Evolutionary conservation across 2,797 vertebrate genomes (phyloP).

Genomic region (Cichlasoma orientale): DNA sequence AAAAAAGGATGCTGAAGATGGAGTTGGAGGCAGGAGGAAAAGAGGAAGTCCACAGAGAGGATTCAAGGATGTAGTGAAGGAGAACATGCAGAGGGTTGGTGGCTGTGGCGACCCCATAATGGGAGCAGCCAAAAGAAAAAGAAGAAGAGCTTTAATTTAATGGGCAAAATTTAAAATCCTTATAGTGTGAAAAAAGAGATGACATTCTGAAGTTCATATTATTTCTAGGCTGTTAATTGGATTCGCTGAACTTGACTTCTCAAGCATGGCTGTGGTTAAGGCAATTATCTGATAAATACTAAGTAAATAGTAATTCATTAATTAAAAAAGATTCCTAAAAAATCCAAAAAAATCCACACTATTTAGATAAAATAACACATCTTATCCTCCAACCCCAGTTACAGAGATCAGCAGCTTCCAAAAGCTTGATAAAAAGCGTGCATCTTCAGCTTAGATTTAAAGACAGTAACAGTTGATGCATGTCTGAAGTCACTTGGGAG

Average conservation of each 20-base stretch:
- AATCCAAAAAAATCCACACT: not conserved
- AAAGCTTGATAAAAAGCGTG: not conserved
- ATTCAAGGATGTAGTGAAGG: not conserved
- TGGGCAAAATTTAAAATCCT: not conserved
- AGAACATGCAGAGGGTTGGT: not conserved
- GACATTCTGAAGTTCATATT: not conserved
- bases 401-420: not conserved
- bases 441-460: not conserved
- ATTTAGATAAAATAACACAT: not conserved
- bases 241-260: not conserved
- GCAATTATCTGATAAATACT: not conserved
- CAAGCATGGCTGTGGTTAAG: not conserved
- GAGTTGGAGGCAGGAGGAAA: too few species aligned
- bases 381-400: not conserved
- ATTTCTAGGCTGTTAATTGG: not conserved
- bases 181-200: not conserved
- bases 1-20: too few species aligned
- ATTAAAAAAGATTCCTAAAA: not conserved
- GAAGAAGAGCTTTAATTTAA: not conserved
- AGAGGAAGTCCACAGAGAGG: not conserved
- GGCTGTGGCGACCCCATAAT: not conserved
- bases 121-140: not conserved
- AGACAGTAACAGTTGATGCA: not conserved
- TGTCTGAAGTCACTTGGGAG: not conserved
- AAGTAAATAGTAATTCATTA: not conserved